Evolutionary conservation across 2,888 invertebrate species (phyloP).

Genomic region (Polymixis lichenea): DNA sequence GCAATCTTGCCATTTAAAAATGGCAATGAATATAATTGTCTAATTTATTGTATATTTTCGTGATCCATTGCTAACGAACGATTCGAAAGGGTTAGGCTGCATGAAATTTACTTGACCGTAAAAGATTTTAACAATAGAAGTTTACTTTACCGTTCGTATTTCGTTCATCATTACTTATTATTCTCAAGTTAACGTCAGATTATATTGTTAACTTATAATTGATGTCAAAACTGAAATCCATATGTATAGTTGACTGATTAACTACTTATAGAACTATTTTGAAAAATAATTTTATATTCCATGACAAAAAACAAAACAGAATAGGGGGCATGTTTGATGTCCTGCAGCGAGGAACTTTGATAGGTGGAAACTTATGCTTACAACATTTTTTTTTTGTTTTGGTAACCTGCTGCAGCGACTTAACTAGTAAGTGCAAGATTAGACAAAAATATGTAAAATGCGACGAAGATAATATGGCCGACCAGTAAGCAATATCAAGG

Average conservation of each 20-base stretch:
- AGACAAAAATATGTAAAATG: neutral
- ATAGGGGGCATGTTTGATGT: neutral
- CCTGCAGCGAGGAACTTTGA: neutral
- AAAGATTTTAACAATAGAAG: conserved; percentile 65
- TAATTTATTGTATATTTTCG: conserved; percentile 62
- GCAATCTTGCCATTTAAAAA: conserved; percentile 59
- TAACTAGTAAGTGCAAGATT: neutral
- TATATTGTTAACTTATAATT: conserved; percentile 30
- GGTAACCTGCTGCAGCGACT: too few species aligned
- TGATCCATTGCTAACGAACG: conserved; percentile 61
- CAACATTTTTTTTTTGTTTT: neutral
- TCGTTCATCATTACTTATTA: conserved; percentile 55
- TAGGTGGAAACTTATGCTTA: neutral
- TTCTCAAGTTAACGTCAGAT: conserved; percentile 43
- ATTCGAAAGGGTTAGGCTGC: conserved; percentile 69
- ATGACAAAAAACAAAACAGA: neutral
- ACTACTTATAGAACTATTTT: neutral
- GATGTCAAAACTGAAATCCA: conserved; percentile 4
- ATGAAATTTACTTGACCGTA: conserved; percentile 70
- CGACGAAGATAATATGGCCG: neutral
- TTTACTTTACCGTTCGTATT: conserved; percentile 62
- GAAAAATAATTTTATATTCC: neutral
- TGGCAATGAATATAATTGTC: conserved; percentile 69
- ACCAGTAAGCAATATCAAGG: neutral
- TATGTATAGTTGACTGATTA: conserved; percentile 5